A percentile compares a stretch with the other conserved stretches of the same genome.
Evolutionary conservation across 2,888 invertebrate genomes (phyloP).

Genomic region (Laspeyria flexula): DNA sequence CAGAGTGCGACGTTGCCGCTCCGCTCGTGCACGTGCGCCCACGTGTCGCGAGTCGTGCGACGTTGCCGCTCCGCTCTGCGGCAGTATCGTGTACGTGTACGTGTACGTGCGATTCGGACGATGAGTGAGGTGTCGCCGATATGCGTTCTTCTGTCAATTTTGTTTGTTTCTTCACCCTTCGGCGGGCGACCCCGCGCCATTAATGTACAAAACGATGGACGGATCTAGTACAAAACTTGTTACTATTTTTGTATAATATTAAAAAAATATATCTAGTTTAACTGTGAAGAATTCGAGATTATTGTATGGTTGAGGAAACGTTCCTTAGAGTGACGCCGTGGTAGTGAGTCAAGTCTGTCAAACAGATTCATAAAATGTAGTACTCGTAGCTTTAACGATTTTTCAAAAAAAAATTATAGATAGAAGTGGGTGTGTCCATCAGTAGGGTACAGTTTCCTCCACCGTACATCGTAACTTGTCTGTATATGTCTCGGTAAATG

Average conservation of each 20-base stretch:
- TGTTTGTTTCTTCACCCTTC: constrained; percentile 35
- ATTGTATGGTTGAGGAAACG: constrained; percentile 56
- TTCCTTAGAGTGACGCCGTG: constrained; percentile 19
- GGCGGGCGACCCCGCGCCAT: constrained; percentile 65
- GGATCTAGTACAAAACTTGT: constrained; percentile 84
- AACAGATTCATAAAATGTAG: constrained; percentile 29
- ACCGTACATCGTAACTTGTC: constrained; percentile 45
- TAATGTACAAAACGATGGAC: constrained; percentile 79
- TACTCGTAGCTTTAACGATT: constrained; percentile 30
- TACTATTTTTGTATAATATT: constrained; percentile 84
- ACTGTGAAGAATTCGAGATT: constrained; percentile 56
- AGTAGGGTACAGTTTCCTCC: constrained; percentile 49
- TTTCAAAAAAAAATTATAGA: not conserved
- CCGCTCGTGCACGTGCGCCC: not conserved
- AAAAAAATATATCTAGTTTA: constrained; percentile 77
- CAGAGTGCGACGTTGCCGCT: constrained; percentile 2
- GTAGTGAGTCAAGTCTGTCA: constrained; percentile 27
- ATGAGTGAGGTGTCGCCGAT: not conserved
- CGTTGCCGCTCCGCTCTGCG: too few species aligned
- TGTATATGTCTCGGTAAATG: constrained; percentile 49
- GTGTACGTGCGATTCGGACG: not conserved
- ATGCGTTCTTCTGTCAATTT: constrained; percentile 17
- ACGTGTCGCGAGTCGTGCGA: too few species aligned
- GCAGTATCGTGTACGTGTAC: too few species aligned
- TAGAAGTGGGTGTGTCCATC: not conserved